These are phyloP conservation scores for Pteruthius melanotis DNA, from an alignment of 2,113 vertebrate genomes.

Conservation along the genomic window DNA sequence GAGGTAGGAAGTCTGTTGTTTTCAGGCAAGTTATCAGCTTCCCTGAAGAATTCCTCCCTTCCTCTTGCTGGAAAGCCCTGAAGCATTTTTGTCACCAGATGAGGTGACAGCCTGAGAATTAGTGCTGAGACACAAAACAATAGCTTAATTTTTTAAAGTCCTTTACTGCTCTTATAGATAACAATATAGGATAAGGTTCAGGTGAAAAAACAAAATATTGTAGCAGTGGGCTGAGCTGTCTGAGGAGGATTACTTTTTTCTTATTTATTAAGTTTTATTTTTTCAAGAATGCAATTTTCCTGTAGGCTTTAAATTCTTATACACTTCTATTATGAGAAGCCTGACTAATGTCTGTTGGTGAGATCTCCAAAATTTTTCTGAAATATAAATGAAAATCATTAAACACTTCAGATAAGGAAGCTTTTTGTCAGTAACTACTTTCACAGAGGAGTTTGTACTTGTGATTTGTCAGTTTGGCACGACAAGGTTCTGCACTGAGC, in stretches of 20 bases:
- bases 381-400: not conserved
- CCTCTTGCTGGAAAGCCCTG: not conserved
- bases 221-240: not conserved
- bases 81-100: not conserved
- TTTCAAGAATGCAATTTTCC: not conserved
- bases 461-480: not conserved
- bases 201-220: not conserved
- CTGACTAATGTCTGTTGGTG: not conserved
- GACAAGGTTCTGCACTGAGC: not conserved
- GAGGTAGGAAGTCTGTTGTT: not conserved
- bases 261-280: not conserved
- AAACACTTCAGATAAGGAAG: not conserved
- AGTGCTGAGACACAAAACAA: not conserved
- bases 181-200: not conserved
- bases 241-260: not conserved
- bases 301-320: not conserved
- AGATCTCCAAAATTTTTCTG: not conserved
- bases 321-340: not conserved
- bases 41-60: not conserved
- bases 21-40: not conserved
- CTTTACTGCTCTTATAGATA: not conserved
- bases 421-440: not conserved
- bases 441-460: not conserved
- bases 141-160: not conserved
- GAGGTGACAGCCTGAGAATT: not conserved